Evolutionary conservation across 1,140 invertebrate species (phyloP).

Genomic region (Cydia fagiglandana): DNA sequence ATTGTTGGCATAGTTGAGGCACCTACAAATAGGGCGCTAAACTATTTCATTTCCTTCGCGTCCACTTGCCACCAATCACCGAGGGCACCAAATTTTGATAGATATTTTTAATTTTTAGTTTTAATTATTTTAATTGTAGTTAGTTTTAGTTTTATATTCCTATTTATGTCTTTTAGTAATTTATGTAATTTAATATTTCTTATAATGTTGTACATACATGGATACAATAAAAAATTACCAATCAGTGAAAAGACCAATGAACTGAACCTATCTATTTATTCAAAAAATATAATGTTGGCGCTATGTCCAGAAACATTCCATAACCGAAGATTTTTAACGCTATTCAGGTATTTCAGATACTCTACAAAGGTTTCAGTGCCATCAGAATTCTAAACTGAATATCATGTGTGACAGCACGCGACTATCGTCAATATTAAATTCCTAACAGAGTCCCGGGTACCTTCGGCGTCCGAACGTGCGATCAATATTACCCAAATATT

Average conservation of each 20-base stretch:
- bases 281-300: background rate
- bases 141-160: too few relatives aligned
- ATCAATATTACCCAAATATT: slow-evolving; percentile 34
- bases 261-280: background rate
- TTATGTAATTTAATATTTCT: too few relatives aligned
- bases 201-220: too few relatives aligned
- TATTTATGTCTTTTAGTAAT: too few relatives aligned
- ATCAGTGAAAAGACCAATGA: background rate
- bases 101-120: too few relatives aligned
- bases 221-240: too few relatives aligned
- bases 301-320: too few relatives aligned
- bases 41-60: slow-evolving; percentile 43
- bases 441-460: background rate
- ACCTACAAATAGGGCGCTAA: slow-evolving; percentile 43
- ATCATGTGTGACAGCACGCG: background rate
- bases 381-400: slow-evolving; percentile 10
- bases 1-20: slow-evolving; percentile 45
- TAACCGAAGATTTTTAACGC: too few relatives aligned
- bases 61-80: background rate
- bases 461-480: slow-evolving; percentile 15
- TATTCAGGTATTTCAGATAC: background rate
- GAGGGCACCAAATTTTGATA: too few relatives aligned
- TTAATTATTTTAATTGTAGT: too few relatives aligned
- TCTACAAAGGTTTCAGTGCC: background rate
- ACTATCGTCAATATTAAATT: slow-evolving; percentile 28